These are phyloP conservation scores for Chrysodeixis includens DNA, from an alignment of 2,888 invertebrate genomes.

Conservation along the genomic window DNA sequence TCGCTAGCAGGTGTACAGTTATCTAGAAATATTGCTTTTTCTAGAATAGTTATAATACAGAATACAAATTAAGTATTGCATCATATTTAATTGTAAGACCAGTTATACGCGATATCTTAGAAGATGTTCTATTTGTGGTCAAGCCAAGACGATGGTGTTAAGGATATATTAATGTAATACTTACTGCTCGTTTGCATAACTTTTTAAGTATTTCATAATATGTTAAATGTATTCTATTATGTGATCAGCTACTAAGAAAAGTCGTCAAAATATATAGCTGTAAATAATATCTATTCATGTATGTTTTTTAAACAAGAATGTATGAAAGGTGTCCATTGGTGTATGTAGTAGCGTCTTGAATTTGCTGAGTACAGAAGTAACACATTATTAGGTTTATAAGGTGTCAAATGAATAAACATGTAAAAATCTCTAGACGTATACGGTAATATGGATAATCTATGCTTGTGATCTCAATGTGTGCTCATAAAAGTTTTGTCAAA, in stretches of 20 bases:
- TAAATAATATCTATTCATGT: too few relatives aligned
- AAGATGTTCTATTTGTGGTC: constrained; percentile 54
- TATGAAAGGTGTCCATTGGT: too few relatives aligned
- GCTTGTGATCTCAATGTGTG: neutral
- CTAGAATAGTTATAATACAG: neutral
- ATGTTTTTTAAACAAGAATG: too few relatives aligned
- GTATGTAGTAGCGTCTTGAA: too few relatives aligned
- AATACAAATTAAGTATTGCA: neutral
- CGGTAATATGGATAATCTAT: too few relatives aligned
- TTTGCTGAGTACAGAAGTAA: too few relatives aligned
- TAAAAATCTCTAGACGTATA: too few relatives aligned
- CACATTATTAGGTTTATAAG: too few relatives aligned
- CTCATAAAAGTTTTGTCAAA: neutral
- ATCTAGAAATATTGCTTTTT: neutral
- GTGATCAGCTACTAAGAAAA: neutral
- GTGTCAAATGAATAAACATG: too few relatives aligned
- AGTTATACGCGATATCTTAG: constrained; percentile 31
- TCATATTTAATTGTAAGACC: neutral
- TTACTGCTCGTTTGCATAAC: constrained; percentile 1
- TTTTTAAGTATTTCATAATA: neutral
- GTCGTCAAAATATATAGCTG: too few relatives aligned
- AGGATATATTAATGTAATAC: neutral
- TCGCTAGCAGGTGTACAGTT: too few relatives aligned
- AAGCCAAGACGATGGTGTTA: constrained; percentile 25
- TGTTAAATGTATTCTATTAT: neutral